phyloP scores from a whole-genome alignment of 1,140 invertebrate genomes.

The Batillaria attramentaria region DNA sequence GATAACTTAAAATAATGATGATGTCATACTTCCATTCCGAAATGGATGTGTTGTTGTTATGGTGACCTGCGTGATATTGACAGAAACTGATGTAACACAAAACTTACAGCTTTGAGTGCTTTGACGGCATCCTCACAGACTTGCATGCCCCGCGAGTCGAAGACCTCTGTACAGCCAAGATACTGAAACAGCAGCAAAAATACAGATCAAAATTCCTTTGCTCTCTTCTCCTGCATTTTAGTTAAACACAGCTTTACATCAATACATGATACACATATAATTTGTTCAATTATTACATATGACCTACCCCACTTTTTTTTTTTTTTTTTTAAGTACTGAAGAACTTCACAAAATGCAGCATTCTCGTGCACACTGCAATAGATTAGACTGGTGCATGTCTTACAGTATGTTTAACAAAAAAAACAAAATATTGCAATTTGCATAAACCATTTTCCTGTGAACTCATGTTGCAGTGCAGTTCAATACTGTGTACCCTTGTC shows the following conservation, averaged over 20 bases:
- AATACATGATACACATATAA: no score
- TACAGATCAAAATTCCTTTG: neutral
- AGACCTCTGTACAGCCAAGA: slow-evolving; percentile 98
- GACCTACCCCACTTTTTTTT: neutral
- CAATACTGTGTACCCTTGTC: no score
- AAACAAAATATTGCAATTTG: neutral
- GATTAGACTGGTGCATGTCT: no score
- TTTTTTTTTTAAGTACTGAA: slow-evolving; percentile 1
- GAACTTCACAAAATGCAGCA: no score
- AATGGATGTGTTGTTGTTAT: no score
- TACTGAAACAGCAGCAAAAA: slow-evolving; percentile 78
- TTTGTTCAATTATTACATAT: no score
- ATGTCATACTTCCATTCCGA: no score
- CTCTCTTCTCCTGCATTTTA: no score
- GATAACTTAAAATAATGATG: no score
- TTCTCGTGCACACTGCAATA: no score
- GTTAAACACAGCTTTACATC: no score
- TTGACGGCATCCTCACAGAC: slow-evolving; percentile 99
- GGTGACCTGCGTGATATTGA: no score
- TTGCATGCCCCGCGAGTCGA: slow-evolving; percentile 99
- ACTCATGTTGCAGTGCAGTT: neutral
- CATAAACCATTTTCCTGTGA: neutral
- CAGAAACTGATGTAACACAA: neutral
- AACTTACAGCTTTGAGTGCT: slow-evolving; percentile 74
- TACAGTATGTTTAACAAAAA: neutral